phyloP scores from a whole-genome alignment of 2,113 vertebrate genomes.

The Eonycteris spelaea region DNA sequence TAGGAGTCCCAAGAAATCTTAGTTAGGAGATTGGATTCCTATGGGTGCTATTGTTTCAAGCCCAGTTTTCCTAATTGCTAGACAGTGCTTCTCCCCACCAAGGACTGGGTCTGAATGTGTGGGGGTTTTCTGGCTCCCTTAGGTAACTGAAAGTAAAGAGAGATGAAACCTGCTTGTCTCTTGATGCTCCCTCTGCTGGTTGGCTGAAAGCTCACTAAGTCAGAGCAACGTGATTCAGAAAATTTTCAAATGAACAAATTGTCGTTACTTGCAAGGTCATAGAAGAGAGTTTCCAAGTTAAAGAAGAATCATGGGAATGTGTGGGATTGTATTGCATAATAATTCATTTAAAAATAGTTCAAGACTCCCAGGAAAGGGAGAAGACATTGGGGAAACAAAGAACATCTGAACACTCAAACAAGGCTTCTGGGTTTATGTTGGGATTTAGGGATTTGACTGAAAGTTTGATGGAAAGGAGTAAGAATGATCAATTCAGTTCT shows the following conservation, averaged over 20 bases:
- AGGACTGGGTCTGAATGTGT: neutral
- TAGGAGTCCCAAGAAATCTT: neutral
- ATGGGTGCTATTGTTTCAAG: neutral
- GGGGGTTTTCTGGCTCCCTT: neutral
- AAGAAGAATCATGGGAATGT: neutral
- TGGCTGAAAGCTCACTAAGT: neutral
- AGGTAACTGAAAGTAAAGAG: neutral
- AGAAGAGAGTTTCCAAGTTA: neutral
- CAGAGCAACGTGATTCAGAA: neutral
- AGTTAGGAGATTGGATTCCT: neutral
- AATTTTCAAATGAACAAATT: neutral
- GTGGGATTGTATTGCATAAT: neutral
- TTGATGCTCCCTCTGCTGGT: slow-evolving; percentile 30
- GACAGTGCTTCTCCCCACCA: neutral
- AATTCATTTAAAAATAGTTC: slow-evolving; percentile 22
- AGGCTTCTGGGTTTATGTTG: neutral
- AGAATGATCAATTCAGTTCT: neutral
- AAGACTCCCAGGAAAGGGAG: neutral
- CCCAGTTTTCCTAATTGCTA: no score
- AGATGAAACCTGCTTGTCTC: neutral
- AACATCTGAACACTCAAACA: neutral
- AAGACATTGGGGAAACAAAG: neutral
- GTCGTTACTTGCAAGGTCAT: neutral
- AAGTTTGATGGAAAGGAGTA: neutral
- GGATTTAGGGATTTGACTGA: neutral